Evolutionary conservation across 2,888 invertebrate genomes (phyloP).

Genomic region (Parnassius mnemosyne): DNA sequence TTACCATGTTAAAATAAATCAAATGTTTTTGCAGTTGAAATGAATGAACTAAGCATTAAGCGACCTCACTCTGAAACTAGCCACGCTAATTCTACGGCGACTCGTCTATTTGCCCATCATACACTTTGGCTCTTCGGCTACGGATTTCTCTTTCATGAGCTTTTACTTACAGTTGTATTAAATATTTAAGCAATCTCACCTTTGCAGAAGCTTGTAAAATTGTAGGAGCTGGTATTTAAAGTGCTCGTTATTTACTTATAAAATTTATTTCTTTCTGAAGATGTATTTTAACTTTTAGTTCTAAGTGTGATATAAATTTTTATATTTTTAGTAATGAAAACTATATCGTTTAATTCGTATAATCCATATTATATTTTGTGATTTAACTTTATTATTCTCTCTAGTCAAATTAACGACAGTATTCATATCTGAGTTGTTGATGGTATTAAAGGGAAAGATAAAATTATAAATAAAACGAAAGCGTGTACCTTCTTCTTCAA

Average conservation of each 20-base stretch:
- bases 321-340: too few relatives aligned
- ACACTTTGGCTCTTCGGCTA: slow-evolving; percentile 51
- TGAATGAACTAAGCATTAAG: slow-evolving; percentile 70
- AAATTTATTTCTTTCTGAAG: not conserved
- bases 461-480: too few relatives aligned
- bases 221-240: not conserved
- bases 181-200: slow-evolving; percentile 21
- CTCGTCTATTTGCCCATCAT: slow-evolving; percentile 34
- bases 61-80: slow-evolving; percentile 62
- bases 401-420: too few relatives aligned
- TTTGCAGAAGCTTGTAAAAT: slow-evolving; percentile 9
- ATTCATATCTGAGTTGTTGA: too few relatives aligned
- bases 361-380: too few relatives aligned
- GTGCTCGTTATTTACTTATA: slow-evolving; percentile 4
- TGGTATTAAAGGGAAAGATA: too few relatives aligned
- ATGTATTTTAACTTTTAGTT: not conserved
- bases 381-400: too few relatives aligned
- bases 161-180: slow-evolving; percentile 33
- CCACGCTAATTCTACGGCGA: slow-evolving; percentile 53
- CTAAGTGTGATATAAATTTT: too few relatives aligned
- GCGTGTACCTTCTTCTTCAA: not conserved
- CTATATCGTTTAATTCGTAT: too few relatives aligned
- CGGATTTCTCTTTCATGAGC: slow-evolving; percentile 48
- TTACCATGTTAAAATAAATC: not conserved
- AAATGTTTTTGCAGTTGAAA: slow-evolving; percentile 56